Percentiles rank a stretch among this genome's conserved stretches.
These are phyloP conservation scores for Epicampocera succincta DNA, from an alignment of 2,888 invertebrate species.

Conservation along the genomic window DNA sequence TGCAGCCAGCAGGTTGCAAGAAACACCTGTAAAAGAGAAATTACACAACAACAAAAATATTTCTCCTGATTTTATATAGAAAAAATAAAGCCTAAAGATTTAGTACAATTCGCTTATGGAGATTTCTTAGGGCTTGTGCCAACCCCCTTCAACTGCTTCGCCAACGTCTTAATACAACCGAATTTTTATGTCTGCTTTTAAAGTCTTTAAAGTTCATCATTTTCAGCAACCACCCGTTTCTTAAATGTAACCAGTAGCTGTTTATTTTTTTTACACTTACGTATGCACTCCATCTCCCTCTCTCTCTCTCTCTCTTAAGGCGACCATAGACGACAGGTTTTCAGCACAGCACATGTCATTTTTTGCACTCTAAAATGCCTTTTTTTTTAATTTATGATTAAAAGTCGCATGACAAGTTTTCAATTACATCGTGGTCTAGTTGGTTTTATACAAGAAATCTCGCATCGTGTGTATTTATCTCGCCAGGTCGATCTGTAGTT, in stretches of 20 bases:
- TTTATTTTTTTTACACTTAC: constrained; percentile 24
- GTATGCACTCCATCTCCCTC: too few species aligned
- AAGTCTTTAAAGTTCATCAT: background rate
- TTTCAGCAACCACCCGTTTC: constrained; percentile 6
- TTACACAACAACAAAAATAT: background rate
- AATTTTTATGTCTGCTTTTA: background rate
- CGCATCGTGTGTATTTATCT: too few species aligned
- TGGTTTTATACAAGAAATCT: too few species aligned
- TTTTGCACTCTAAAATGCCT: too few species aligned
- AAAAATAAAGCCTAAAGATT: background rate
- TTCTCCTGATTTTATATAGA: background rate
- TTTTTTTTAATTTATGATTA: too few species aligned
- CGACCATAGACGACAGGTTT: too few species aligned
- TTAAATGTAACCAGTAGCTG: background rate
- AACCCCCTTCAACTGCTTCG: background rate
- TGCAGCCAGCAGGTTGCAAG: constrained; percentile 13
- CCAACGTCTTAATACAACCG: background rate
- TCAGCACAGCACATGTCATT: too few species aligned
- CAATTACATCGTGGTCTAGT: too few species aligned
- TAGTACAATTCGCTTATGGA: constrained; percentile 29
- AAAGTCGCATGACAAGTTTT: too few species aligned
- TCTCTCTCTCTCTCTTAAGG: too few species aligned
- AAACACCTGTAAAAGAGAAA: background rate
- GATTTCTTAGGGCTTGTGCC: background rate
- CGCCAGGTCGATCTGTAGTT: too few species aligned